Evolutionary conservation across 2,888 invertebrate species (phyloP), one percentile per base, ranked within the genome.

Genomic region (Drosophila neonasuta): DNA sequence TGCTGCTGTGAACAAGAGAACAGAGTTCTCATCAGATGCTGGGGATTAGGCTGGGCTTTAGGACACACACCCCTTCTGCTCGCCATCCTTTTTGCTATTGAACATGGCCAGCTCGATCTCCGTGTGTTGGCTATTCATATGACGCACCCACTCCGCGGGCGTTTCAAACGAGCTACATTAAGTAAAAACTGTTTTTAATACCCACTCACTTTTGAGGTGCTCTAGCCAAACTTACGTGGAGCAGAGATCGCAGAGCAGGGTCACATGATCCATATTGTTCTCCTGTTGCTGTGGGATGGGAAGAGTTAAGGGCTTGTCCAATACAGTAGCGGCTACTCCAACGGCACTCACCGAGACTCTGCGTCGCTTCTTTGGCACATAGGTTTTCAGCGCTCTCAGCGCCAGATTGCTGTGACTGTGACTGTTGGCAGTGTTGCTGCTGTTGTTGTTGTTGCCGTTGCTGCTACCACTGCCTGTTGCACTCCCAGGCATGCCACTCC

Each of bases 71-170:
- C 95, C 90, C 73, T 85, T 86, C 70, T 83, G 88, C 65, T 89
- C 89, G 61, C 78, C 88, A 67, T 89, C 89, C 77, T 88, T 88
- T 80, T 89, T 89, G 73, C 86, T 90, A 61, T 90, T 90, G 64
- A 89, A 90, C 82, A 95, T 91, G 89, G 95, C 95, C 91, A 96
- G 91, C 92, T 96, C 96, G 78, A 92, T 91, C 89, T 96, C 96
- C 0, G 96, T 96, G 90, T 96, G 96, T 34, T 95, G 94, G 88
- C 93, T 95, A 89, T 96, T 96, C 88, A 96, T 95, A 88, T 96
- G 96, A 4, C 96, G 94, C 48, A 96, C 96, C 96, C 96, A 96
- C 90, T 96, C 96, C 17, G 94, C 96, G 0, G 96, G 96, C 67
- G 95, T 96, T 46, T 94, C 93, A 91, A 94, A 95, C 77, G 93